These are phyloP conservation scores for Sinocyclocheilus anshuiensis DNA, from an alignment of 2,113 vertebrate genomes.

Conservation along the genomic window DNA sequence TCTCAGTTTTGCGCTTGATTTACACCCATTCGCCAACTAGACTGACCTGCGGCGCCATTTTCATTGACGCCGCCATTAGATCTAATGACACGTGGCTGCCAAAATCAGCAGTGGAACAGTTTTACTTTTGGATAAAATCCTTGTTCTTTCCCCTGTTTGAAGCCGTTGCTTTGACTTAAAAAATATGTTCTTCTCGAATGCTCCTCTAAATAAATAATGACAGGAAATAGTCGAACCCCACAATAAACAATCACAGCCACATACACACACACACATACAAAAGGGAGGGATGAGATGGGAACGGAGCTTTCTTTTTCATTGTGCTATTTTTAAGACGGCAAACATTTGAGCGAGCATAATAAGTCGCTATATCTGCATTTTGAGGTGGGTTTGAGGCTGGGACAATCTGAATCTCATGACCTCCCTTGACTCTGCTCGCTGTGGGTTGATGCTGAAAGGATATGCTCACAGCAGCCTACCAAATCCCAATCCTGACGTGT, in stretches of 20 bases:
- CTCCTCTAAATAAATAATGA: constrained; percentile 51
- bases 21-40: not conserved
- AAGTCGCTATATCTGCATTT: constrained; percentile 39
- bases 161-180: constrained; percentile 36
- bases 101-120: constrained; percentile 41
- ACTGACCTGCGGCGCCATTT: not conserved
- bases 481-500: constrained; percentile 1
- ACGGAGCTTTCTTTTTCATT: constrained; percentile 34
- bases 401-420: constrained; percentile 31
- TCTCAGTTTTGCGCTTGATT: constrained; percentile 7
- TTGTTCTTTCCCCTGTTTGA: not conserved
- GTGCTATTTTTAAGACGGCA: constrained; percentile 48
- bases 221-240: constrained; percentile 53
- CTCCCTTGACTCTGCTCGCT: constrained; percentile 2
- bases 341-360: constrained; percentile 27
- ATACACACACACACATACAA: constrained; percentile 14
- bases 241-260: constrained; percentile 46
- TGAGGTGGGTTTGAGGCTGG: constrained; percentile 25
- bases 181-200: constrained; percentile 36
- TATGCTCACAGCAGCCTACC: not conserved
- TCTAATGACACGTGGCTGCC: constrained; percentile 22
- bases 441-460: constrained; percentile 25
- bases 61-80: constrained; percentile 14
- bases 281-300: constrained; percentile 49
- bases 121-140: constrained; percentile 36